phyloP scores from a whole-genome alignment of 2,797 vertebrate genomes.

The Cryptoprocta ferox region DNA sequence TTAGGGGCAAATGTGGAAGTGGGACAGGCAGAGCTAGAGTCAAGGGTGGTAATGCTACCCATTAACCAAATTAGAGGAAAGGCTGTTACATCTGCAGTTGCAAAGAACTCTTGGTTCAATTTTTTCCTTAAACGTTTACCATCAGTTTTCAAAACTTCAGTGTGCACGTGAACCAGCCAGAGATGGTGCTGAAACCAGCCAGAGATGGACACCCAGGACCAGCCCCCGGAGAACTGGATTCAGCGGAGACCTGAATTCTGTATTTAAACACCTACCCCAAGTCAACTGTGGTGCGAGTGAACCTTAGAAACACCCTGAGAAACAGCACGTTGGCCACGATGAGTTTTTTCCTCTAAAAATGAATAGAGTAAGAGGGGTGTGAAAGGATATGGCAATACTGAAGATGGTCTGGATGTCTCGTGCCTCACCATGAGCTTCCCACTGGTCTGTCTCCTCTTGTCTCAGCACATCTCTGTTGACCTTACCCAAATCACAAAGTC shows the following conservation, averaged over 20 bases:
- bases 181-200: not conserved
- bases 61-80: constrained; percentile 21
- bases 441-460: not conserved
- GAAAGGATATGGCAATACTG: not conserved
- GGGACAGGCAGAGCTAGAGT: not conserved
- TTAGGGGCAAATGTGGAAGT: not conserved
- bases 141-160: constrained; percentile 16
- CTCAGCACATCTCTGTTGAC: not conserved
- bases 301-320: not conserved
- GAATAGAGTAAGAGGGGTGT: not conserved
- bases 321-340: not conserved
- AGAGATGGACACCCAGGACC: not conserved
- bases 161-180: not conserved
- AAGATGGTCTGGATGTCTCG: not conserved
- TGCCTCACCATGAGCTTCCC: not conserved
- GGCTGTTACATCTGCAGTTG: not conserved
- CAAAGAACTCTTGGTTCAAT: not conserved
- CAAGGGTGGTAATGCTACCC: not conserved
- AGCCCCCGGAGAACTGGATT: not conserved
- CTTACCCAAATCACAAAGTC: constrained; percentile 8
- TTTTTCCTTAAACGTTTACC: not conserved
- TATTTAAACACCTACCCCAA: not conserved
- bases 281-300: not conserved
- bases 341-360: not conserved
- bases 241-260: not conserved